These are phyloP conservation scores for Dissostichus mawsoni DNA, from an alignment of 2,113 vertebrate species.

Conservation along the genomic window DNA sequence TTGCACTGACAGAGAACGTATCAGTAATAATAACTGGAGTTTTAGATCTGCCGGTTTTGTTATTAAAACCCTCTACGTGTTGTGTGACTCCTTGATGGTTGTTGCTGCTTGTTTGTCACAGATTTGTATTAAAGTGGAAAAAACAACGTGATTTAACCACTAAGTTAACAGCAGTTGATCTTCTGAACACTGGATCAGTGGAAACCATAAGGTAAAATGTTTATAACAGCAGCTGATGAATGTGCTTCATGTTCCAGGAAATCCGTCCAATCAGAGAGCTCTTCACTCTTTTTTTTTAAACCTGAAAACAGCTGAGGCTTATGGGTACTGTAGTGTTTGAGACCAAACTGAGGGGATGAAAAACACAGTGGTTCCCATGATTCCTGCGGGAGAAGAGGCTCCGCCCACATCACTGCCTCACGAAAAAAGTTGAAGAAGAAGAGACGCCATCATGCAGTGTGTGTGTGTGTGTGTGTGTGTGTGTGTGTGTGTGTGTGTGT, in stretches of 20 bases:
- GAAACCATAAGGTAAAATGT: background rate
- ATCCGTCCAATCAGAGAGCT: slow-evolving; percentile 38
- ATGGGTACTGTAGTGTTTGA: slow-evolving; percentile 25
- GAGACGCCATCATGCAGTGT: slow-evolving; percentile 49
- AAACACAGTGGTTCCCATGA: background rate
- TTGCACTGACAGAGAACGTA: no score
- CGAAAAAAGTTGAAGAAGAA: background rate
- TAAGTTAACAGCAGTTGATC: no score
- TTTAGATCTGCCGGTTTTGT: no score
- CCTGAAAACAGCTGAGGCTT: background rate
- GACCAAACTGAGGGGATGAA: background rate
- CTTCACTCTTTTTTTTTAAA: background rate
- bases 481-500: slow-evolving; percentile 35
- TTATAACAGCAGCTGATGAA: background rate
- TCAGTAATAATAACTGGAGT: no score
- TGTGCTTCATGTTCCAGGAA: slow-evolving; percentile 7
- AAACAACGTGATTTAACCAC: no score
- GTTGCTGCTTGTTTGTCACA: no score
- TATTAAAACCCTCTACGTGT: no score
- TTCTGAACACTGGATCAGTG: no score
- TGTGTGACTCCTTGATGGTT: no score
- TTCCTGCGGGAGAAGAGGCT: slow-evolving; percentile 19
- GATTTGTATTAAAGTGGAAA: no score
- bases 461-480: slow-evolving; percentile 45
- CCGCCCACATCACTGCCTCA: slow-evolving; percentile 12